Percentiles rank a stretch among this genome's conserved stretches.
Conservation (phyloP, 2,888 invertebrate genomes). For the Mystacides longicornis region DNA sequence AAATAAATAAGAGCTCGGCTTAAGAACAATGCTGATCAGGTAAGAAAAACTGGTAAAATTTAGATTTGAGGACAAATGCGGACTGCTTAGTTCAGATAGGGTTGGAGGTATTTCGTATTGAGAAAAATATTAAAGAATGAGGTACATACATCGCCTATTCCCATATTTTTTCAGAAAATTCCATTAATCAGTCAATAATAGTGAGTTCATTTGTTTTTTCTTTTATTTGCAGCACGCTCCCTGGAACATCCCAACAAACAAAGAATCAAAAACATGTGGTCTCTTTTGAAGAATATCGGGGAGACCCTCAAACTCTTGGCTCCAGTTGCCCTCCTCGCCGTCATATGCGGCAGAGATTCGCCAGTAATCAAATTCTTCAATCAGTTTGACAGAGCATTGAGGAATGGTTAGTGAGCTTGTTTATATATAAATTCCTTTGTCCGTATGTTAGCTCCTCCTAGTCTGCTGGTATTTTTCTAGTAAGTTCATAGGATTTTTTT, state of each 20-base stretch:
- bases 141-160: too few relatives aligned
- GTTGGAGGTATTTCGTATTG: too few relatives aligned
- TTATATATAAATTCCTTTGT: background rate
- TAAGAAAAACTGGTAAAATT: too few relatives aligned
- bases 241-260: background rate
- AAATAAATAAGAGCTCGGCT: too few relatives aligned
- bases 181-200: background rate
- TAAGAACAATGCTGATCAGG: too few relatives aligned
- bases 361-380: constrained; percentile 46
- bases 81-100: too few relatives aligned
- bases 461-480: too few relatives aligned
- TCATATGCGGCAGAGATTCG: constrained; percentile 50
- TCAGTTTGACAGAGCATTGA: constrained; percentile 29
- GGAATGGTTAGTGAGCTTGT: constrained; percentile 4
- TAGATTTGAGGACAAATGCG: too few relatives aligned
- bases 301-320: constrained; percentile 50
- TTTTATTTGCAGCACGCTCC: background rate
- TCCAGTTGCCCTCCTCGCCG: constrained; percentile 48
- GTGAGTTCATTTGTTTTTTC: background rate
- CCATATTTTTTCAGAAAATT: background rate
- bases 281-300: constrained; percentile 39
- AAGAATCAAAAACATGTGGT: constrained; percentile 37
- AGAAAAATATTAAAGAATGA: too few relatives aligned
- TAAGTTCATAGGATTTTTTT: too few relatives aligned
- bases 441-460: too few relatives aligned